These are phyloP conservation scores for Drosophila teissieri DNA, from an alignment of 1,140 invertebrate species.

Conservation along the genomic window DNA sequence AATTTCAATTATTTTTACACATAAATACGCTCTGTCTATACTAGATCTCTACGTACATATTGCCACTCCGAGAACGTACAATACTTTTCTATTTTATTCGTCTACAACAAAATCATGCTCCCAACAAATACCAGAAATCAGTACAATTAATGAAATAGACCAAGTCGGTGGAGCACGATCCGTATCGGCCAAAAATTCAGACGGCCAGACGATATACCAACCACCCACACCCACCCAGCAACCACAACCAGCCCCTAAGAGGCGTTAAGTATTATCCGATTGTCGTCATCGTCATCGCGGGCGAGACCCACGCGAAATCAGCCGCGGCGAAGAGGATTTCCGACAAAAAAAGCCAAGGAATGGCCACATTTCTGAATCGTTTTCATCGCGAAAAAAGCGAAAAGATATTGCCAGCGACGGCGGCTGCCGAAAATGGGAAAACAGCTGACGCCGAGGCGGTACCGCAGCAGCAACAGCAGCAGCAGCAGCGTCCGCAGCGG, in stretches of 20 bases:
- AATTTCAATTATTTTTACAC: slow-evolving; percentile 81
- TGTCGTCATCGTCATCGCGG: slow-evolving; percentile 51
- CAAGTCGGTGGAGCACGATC: slow-evolving; percentile 54
- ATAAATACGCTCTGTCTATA: slow-evolving; percentile 74
- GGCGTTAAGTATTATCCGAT: slow-evolving; percentile 27
- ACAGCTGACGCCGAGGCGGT: slow-evolving; percentile 61
- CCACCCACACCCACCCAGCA: not conserved
- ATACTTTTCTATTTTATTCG: slow-evolving; percentile 44
- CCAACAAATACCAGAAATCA: slow-evolving; percentile 60
- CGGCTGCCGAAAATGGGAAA: slow-evolving; percentile 59
- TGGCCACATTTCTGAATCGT: slow-evolving; percentile 84
- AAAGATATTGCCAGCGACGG: slow-evolving; percentile 63
- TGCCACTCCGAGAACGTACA: slow-evolving; percentile 38
- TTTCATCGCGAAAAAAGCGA: slow-evolving; percentile 84
- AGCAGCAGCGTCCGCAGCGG: slow-evolving; percentile 86
- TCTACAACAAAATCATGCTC: slow-evolving; percentile 54
- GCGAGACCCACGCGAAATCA: slow-evolving; percentile 38
- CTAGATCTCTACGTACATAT: slow-evolving; percentile 47
- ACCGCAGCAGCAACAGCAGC: slow-evolving; percentile 52
- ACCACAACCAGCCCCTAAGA: slow-evolving; percentile 1
- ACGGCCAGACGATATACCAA: slow-evolving; percentile 7
- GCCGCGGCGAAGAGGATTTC: slow-evolving; percentile 30
- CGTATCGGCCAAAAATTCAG: slow-evolving; percentile 18
- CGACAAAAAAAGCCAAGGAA: slow-evolving; percentile 30
- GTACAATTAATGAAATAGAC: slow-evolving; percentile 64